Evolutionary conservation across 2,888 invertebrate species (phyloP), one percentile per base, ranked within the genome.

Genomic region (Sepiola atlantica): DNA sequence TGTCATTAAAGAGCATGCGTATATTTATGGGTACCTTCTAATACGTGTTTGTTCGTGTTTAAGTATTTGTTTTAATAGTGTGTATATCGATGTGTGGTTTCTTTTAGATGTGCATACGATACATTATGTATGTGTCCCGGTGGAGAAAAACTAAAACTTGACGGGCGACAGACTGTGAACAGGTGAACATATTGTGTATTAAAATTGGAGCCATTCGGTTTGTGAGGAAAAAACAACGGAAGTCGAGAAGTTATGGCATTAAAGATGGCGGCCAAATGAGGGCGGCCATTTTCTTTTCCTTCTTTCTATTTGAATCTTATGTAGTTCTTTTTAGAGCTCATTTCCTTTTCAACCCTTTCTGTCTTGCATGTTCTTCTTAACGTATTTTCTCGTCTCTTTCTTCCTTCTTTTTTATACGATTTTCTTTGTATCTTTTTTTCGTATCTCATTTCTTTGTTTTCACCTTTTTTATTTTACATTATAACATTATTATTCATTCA

Each of bases 161-260:
- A 77, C 77, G 77, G 77, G 32, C 77, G 77, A 77, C 77, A 77
- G 77, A 77, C 77, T 77, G 61, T n/a, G 77, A 77, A 77, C 77
- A 77, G 77, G 77, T 77, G 77, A 77, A 77, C 77, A 77, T 14
- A 77, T 77, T 77, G n/a, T 77, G 77, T 77, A n/a, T 77, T 32
- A 77, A 77, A 77, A 32, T n/a, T 77, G 77, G 77, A 77, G 77
- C 77, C 77, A 77, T 32, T 32, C 14, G n/a, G 77, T 77, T 77
- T 77, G 77, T 77, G 77, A 77, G n/a, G 77, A 77, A 77, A n/a
- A 77, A 77, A 77, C n/a, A 77, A n/a, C 77, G 77, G 77, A 77
- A 77, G 77, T 77, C 4, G 32, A 32, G 16, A 77, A n/a, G 77
- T 77, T 77, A 77, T 77, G 77, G 77, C 32, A 77, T 77, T n/a